Percentiles rank a stretch among this genome's conserved stretches.
These are phyloP conservation scores for Trichechus manatus DNA, from an alignment of 2,113 vertebrate species.

Conservation along the genomic window DNA sequence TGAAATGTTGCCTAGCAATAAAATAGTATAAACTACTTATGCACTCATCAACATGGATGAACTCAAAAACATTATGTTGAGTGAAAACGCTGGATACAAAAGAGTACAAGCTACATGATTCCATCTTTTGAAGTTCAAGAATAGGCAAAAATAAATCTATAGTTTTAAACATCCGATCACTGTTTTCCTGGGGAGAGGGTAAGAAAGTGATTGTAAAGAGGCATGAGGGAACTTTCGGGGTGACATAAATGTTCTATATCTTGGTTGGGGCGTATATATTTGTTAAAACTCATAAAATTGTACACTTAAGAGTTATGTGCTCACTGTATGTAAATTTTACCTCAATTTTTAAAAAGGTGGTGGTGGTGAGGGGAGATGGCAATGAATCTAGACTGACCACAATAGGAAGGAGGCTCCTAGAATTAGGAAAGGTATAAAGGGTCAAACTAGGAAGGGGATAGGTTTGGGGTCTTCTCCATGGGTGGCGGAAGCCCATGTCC, in stretches of 20 bases:
- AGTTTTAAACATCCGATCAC: neutral
- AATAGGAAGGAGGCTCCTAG: neutral
- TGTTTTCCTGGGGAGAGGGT: neutral
- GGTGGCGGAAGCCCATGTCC: neutral
- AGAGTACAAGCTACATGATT: too few relatives aligned
- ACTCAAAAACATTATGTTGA: neutral
- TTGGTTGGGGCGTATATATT: neutral
- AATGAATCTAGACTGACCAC: neutral
- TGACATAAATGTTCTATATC: neutral
- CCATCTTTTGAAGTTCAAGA: too few relatives aligned
- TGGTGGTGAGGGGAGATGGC: neutral
- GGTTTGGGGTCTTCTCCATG: neutral
- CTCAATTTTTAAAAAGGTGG: neutral
- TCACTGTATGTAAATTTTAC: neutral
- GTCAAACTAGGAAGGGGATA: neutral
- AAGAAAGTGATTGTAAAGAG: neutral
- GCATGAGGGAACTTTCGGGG: neutral
- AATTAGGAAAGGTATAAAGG: neutral
- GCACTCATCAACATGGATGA: neutral
- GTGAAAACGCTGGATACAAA: neutral
- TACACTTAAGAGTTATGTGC: neutral
- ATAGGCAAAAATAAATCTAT: neutral
- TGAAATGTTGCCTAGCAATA: neutral
- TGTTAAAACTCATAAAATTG: too few relatives aligned
- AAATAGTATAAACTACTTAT: neutral